These are phyloP conservation scores for Hirudo medicinalis DNA, from an alignment of 1,140 invertebrate species.

Conservation along the genomic window DNA sequence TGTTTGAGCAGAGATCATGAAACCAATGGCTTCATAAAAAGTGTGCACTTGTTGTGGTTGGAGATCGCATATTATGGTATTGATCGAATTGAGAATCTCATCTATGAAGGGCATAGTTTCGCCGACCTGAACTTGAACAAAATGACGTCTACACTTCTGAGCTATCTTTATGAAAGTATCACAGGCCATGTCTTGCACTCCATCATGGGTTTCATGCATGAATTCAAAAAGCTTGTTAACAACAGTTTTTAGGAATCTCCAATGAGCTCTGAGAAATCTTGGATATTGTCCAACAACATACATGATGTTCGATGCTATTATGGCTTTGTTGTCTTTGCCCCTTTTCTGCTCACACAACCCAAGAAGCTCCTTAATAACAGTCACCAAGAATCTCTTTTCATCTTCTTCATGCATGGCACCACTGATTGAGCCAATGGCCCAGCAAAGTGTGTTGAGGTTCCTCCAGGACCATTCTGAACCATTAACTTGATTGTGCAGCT, in stretches of 20 bases:
- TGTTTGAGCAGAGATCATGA: conserved; percentile 92
- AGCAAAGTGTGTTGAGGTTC: conserved; percentile 94
- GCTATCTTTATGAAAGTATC: conserved; percentile 99
- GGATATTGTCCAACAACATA: conserved; percentile 99
- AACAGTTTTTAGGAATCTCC: conserved; percentile 99
- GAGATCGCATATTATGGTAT: conserved; percentile 94
- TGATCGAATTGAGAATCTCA: conserved; percentile 90
- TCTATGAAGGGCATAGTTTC: conserved; percentile 97
- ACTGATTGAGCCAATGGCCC: conserved; percentile 98
- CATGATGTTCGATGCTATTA: conserved; percentile 99
- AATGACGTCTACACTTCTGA: conserved; percentile 93
- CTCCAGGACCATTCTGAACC: conserved; percentile 99
- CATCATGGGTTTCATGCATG: conserved; percentile 99
- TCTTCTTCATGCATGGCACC: conserved; percentile 98
- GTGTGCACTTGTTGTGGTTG: conserved; percentile 97
- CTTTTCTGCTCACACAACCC: conserved; percentile 98
- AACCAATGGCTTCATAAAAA: conserved; percentile 98
- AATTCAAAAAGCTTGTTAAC: conserved; percentile 99
- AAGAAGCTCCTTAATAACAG: conserved; percentile 94
- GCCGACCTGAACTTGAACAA: conserved; percentile 86
- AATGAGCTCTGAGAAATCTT: conserved; percentile 92
- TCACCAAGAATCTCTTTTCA: conserved; percentile 96
- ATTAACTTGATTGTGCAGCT: conserved; percentile 96
- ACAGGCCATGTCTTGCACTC: conserved; percentile 96
- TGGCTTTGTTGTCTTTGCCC: conserved; percentile 99